Evolutionary conservation across 2,113 vertebrate genomes (phyloP).

Genomic region (Phaetusa simplex): DNA sequence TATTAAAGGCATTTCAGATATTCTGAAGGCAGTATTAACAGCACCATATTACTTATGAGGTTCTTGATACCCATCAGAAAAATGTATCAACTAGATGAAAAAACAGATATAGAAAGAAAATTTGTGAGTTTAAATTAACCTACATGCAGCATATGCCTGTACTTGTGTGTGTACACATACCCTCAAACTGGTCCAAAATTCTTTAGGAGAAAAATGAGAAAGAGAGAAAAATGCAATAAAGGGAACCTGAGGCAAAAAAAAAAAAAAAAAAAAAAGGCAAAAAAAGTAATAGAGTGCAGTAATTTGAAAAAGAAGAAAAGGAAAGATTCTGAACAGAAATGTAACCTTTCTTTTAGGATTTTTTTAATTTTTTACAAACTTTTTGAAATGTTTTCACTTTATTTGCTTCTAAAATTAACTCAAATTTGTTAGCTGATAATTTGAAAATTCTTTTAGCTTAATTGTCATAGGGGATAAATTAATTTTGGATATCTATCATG

Average conservation of each 20-base stretch:
- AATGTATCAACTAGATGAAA: background rate
- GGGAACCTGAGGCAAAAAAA: background rate
- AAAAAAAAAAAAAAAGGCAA: background rate
- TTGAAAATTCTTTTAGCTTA: slow-evolving; percentile 71
- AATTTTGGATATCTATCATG: slow-evolving; percentile 71
- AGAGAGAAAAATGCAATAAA: background rate
- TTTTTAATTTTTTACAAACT: slow-evolving; percentile 20
- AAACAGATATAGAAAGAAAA: background rate
- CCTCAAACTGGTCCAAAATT: background rate
- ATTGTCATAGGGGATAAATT: slow-evolving; percentile 71
- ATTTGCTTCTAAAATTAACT: slow-evolving; percentile 63
- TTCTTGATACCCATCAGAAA: background rate
- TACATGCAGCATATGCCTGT: background rate
- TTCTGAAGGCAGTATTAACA: background rate
- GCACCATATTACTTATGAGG: background rate
- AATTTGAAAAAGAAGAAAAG: background rate
- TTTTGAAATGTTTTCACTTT: slow-evolving; percentile 29
- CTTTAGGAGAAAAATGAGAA: background rate
- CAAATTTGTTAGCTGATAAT: slow-evolving; percentile 63
- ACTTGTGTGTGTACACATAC: background rate
- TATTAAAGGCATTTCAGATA: background rate
- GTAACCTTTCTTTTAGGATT: background rate
- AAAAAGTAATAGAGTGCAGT: background rate
- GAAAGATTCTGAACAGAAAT: background rate
- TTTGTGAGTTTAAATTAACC: background rate